Evolutionary conservation across 2,113 vertebrate genomes (phyloP).

Genomic region (Tragelaphus strepsiceros): DNA sequence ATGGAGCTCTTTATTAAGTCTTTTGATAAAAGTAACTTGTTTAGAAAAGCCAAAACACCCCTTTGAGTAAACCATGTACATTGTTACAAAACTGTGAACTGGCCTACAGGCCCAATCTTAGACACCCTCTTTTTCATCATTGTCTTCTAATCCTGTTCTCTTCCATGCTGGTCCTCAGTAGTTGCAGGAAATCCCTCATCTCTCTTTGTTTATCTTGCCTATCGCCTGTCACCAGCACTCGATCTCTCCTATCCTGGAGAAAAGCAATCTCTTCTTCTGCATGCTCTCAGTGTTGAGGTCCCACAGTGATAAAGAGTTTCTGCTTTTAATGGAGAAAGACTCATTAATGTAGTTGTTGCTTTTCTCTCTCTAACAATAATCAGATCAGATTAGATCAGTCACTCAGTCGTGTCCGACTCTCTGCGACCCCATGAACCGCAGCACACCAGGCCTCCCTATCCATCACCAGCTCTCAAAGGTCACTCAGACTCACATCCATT

Average conservation of each 20-base stretch:
- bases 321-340: background rate
- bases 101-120: background rate
- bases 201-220: background rate
- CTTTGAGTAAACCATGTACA: conserved; percentile 13
- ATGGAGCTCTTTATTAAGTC: conserved; percentile 11
- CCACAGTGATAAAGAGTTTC: background rate
- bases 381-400: too few species aligned
- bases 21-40: conserved; percentile 39
- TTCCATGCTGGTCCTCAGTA: background rate
- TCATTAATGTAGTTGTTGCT: background rate
- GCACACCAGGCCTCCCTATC: too few species aligned
- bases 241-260: background rate
- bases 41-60: background rate
- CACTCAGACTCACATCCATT: too few species aligned
- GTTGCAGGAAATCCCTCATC: background rate
- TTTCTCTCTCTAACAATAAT: background rate
- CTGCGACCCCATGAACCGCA: too few species aligned
- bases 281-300: background rate
- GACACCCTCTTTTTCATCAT: background rate
- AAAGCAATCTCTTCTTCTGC: background rate
- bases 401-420: too few species aligned
- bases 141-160: background rate
- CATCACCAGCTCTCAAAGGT: too few species aligned
- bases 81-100: conserved; percentile 14
- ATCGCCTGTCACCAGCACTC: background rate